phyloP scores from a whole-genome alignment of 2,797 vertebrate genomes.

The Gymnothorax javanicus region DNA sequence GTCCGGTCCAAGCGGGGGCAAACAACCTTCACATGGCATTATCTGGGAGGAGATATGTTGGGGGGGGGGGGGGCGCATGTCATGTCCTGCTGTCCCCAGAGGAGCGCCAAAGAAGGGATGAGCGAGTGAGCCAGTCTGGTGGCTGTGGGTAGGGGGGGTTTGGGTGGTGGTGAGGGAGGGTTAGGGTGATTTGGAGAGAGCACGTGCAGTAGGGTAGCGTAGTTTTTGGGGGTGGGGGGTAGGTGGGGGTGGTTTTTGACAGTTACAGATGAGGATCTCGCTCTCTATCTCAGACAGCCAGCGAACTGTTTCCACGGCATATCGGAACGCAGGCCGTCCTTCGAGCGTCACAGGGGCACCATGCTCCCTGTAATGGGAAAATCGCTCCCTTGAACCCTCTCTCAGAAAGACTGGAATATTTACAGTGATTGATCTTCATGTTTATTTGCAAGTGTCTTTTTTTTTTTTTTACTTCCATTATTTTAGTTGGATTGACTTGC shows the following conservation, averaged over 20 bases:
- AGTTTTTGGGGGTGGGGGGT: neutral
- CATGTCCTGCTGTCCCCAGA: conserved; percentile 29
- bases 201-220: neutral
- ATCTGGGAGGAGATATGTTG: conserved; percentile 13
- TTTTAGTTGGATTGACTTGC: neutral
- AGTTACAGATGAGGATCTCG: conserved; percentile 27
- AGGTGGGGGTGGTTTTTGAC: neutral
- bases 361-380: neutral
- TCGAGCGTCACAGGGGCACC: neutral
- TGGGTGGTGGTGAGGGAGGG: neutral
- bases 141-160: neutral
- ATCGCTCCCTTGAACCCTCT: neutral
- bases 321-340: neutral
- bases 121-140: too few relatives aligned
- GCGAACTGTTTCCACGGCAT: conserved; percentile 16
- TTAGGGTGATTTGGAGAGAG: neutral
- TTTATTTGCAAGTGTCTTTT: neutral
- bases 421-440: too few relatives aligned
- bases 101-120: neutral
- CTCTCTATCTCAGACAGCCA: conserved; percentile 5
- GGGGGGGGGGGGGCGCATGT: neutral
- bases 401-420: neutral
- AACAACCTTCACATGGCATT: conserved; percentile 35
- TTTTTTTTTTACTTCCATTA: neutral
- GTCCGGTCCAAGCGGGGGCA: conserved; percentile 1